These are phyloP conservation scores for Nicator chloris DNA, from an alignment of 2,113 vertebrate species.

Conservation along the genomic window DNA sequence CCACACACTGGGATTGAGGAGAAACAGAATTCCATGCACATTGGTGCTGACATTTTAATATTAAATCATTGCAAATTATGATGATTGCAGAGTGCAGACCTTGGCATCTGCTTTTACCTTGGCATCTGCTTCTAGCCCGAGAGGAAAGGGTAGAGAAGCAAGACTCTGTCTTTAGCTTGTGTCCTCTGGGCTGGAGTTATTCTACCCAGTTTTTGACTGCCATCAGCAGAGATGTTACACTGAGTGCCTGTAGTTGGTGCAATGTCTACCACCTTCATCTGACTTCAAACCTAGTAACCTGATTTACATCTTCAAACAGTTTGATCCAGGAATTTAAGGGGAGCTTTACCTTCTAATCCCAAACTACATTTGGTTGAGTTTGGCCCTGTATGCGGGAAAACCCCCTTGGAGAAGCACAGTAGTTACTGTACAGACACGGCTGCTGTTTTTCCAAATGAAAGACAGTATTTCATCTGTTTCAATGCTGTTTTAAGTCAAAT, in stretches of 20 bases:
- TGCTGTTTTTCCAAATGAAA: constrained; percentile 53
- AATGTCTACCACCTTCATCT: rapidly evolving
- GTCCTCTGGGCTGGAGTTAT: background rate
- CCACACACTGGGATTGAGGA: background rate
- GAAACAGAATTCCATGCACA: background rate
- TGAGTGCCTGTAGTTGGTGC: background rate
- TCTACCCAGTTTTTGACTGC: background rate
- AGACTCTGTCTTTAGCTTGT: background rate
- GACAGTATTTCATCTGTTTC: constrained; percentile 36
- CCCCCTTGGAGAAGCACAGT: constrained; percentile 8
- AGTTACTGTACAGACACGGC: background rate
- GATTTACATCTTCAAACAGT: background rate
- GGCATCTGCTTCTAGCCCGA: background rate
- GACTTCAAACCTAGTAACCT: background rate
- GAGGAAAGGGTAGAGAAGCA: background rate
- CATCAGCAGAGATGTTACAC: background rate
- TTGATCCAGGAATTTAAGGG: background rate
- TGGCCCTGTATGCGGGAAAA: background rate
- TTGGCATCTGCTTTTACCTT: background rate
- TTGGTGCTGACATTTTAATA: background rate
- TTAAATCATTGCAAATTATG: background rate
- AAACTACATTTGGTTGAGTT: background rate
- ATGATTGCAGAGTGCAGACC: background rate
- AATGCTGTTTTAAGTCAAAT: constrained; percentile 52
- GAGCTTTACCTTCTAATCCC: background rate